Evolutionary conservation across 1,140 invertebrate genomes (phyloP).

Genomic region (Drosophila azteca): DNA sequence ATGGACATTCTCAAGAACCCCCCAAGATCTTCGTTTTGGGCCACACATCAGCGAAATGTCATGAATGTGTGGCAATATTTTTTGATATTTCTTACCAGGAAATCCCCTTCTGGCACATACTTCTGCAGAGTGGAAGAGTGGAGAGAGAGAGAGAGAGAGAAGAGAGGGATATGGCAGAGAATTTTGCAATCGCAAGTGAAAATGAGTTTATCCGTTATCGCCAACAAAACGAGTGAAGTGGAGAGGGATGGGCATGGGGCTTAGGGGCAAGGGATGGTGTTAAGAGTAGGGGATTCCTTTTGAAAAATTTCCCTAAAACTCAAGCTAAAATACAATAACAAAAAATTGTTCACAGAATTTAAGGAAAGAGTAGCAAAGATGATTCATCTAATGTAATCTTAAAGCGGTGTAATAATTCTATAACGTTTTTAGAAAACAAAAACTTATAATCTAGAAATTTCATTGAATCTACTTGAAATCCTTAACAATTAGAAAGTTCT

Average conservation of each 20-base stretch:
- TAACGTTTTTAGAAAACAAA: no score
- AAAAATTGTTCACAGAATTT: no score
- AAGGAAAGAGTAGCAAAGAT: no score
- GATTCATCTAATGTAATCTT: no score
- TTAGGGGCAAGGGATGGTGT: neutral
- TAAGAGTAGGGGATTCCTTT: constrained; percentile 23
- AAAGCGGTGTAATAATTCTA: no score
- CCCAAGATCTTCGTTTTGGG: neutral
- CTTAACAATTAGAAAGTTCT: no score
- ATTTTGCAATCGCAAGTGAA: constrained; percentile 47
- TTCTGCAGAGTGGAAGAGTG: neutral
- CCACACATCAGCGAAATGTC: constrained; percentile 53
- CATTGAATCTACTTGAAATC: no score
- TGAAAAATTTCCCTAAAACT: constrained; percentile 23
- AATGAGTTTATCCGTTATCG: constrained; percentile 44
- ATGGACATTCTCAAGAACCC: constrained; percentile 74
- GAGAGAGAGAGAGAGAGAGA: no score
- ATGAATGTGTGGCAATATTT: constrained; percentile 67
- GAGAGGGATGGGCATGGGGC: no score
- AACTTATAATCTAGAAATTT: no score
- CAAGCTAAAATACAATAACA: neutral
- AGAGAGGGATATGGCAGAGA: neutral
- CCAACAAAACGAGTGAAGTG: neutral
- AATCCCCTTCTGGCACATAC: constrained; percentile 29
- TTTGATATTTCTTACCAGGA: constrained; percentile 52